Conservation (phyloP, 2,113 vertebrate genomes). For the Eira barbara region DNA sequence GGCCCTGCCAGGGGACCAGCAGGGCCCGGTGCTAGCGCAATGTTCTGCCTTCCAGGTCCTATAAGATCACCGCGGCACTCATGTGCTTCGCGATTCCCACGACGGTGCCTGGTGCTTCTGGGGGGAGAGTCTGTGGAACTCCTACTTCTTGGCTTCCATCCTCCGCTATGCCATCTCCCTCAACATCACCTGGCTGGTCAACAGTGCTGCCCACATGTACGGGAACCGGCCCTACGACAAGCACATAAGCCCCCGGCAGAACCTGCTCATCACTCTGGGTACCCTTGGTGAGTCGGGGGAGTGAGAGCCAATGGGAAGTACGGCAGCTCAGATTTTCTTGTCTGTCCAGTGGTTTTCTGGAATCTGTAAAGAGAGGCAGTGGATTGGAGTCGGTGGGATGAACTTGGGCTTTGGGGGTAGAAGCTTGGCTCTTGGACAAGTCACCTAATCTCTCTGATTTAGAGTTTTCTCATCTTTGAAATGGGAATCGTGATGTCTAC, state of each 20-base stretch:
- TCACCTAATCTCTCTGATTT: neutral
- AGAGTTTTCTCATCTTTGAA: neutral
- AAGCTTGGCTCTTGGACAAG: neutral
- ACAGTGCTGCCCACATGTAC: conserved; percentile 87
- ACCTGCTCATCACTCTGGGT: conserved; percentile 83
- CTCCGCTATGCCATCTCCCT: conserved; percentile 87
- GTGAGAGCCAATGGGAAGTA: conserved; percentile 73
- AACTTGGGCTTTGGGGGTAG: neutral
- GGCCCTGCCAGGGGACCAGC: rapidly evolving
- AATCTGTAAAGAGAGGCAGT: neutral
- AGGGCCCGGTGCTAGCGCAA: rapidly evolving
- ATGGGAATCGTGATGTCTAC: neutral
- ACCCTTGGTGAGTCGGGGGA: conserved; percentile 83
- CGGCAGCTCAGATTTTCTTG: neutral
- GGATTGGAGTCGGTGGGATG: neutral
- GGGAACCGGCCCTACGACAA: conserved; percentile 87
- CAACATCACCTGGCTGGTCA: conserved; percentile 86
- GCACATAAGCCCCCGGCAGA: conserved; percentile 86
- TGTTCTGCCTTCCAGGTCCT: conserved; percentile 77
- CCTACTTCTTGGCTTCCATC: conserved; percentile 87
- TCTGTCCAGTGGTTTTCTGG: neutral
- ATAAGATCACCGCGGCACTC: conserved; percentile 81
- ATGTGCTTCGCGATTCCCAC: conserved; percentile 85
- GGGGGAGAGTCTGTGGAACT: conserved; percentile 87
- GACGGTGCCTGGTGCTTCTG: conserved; percentile 86